Percentiles rank a stretch among this genome's conserved stretches.
phyloP scores from a whole-genome alignment of 2,888 invertebrate species.

The Melipona bicolor region DNA sequence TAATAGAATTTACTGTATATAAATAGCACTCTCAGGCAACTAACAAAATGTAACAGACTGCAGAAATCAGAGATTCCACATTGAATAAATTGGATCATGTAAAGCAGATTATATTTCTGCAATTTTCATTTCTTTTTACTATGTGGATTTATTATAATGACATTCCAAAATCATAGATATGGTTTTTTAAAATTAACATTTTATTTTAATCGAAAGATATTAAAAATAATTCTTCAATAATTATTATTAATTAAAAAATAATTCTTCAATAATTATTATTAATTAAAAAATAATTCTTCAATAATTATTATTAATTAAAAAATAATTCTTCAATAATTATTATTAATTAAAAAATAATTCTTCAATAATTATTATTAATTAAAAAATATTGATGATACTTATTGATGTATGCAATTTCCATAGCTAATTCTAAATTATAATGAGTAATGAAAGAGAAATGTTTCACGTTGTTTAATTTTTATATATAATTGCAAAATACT shows the following conservation, averaged over 20 bases:
- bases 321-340: too few species aligned
- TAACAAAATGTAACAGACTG: constrained; percentile 44
- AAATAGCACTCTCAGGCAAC: constrained; percentile 55
- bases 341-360: too few species aligned
- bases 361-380: too few species aligned
- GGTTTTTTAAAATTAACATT: constrained; percentile 21
- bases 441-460: background rate
- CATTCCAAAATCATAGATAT: constrained; percentile 60
- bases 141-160: constrained; percentile 41
- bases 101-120: constrained; percentile 9
- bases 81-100: background rate
- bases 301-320: too few species aligned
- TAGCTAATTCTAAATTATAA: constrained; percentile 6
- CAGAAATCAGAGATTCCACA: constrained; percentile 33
- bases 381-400: background rate
- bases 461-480: constrained; percentile 34
- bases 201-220: constrained; percentile 26
- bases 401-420: constrained; percentile 16
- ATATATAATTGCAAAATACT: constrained; percentile 27
- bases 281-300: too few species aligned
- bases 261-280: too few species aligned
- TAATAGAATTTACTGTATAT: constrained; percentile 56
- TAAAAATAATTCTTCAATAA: too few species aligned
- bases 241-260: background rate
- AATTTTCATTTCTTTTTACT: constrained; percentile 46